Evolutionary conservation across 2,797 vertebrate genomes (phyloP), one percentile per base, ranked within the genome.

Genomic region (Mus minutoides): DNA sequence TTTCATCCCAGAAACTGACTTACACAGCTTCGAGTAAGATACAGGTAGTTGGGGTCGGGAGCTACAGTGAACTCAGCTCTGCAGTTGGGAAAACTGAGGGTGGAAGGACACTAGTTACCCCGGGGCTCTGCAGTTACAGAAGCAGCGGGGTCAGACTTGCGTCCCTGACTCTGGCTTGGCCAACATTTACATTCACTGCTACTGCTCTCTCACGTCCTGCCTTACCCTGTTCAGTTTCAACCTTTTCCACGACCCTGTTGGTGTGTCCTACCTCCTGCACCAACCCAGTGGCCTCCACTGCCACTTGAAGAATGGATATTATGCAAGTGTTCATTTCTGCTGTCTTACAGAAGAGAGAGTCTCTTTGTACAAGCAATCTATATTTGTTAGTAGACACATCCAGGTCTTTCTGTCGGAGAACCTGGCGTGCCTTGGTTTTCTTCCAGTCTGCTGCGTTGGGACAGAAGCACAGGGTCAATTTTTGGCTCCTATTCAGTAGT

Each of bases 391-490:
- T 17, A 16, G 11, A n/a, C 21, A 4, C 6, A 12, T 77, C 56
- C 49, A 4, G 19, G 43, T 52, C 29, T 54, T 19, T 75, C 52
- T 91, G n/a, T 67, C 3, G 5, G 40, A 78, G n/a, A 0, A 9
- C 5, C 14, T 1, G 6, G 9, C 14, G 0, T 0, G 7, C 46
- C 76, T 8, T n/a, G 0, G 4, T 16, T 2, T 2, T 87, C 78
- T 73, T 17, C 46, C 40, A 4, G 5, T 29, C 1, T 0, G 4
- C 62, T 26, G 13, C 62, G 34, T 17, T 37, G 3, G 56, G 78
- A 37, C 9, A 37, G 91, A 67, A 77, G 52, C 2, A 0, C 0
- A 9, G 34, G 73, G 76, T 58, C 54, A 37, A 17, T 88, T 86
- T 80, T 79, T 9, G 16, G 52, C 40, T 80, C 29, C 58, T 76